A percentile compares a stretch with the other conserved stretches of the same genome.
Conservation (phyloP, 2,113 vertebrate species). For the Myotis yumanensis region DNA sequence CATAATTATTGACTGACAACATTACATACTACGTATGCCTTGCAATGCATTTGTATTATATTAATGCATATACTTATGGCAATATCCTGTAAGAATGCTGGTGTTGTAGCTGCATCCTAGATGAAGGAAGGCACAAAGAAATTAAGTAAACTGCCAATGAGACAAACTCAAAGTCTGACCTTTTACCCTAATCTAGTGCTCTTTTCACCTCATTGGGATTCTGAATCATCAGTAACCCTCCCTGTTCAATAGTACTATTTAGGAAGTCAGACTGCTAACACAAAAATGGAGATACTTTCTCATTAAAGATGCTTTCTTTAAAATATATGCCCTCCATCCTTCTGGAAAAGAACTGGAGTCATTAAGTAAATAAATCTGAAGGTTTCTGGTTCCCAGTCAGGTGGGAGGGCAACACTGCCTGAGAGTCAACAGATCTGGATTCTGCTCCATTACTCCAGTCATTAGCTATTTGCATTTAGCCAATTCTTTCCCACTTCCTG, state of each 20-base stretch:
- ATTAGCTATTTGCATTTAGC: neutral
- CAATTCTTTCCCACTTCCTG: neutral
- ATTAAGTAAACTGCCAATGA: neutral
- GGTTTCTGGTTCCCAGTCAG: neutral
- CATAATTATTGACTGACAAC: neutral
- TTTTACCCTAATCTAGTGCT: neutral
- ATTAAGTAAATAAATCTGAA: neutral
- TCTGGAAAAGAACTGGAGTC: neutral
- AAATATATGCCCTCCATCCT: neutral
- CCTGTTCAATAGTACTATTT: neutral
- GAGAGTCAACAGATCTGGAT: neutral
- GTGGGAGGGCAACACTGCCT: neutral
- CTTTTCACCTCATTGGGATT: neutral
- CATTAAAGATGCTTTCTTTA: slow-evolving; percentile 25
- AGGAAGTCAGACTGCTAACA: slow-evolving; percentile 1
- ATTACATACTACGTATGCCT: neutral
- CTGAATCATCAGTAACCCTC: neutral
- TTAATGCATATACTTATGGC: neutral
- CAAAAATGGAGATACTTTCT: slow-evolving; percentile 6
- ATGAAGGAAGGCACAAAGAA: neutral
- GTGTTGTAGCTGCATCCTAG: neutral
- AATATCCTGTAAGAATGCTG: neutral
- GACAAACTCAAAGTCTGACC: neutral
- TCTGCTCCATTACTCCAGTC: neutral
- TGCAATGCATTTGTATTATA: neutral